Evolutionary conservation across 2,888 invertebrate genomes (phyloP), one percentile per base, ranked within the genome.

Genomic region (Clitarchus hookeri): DNA sequence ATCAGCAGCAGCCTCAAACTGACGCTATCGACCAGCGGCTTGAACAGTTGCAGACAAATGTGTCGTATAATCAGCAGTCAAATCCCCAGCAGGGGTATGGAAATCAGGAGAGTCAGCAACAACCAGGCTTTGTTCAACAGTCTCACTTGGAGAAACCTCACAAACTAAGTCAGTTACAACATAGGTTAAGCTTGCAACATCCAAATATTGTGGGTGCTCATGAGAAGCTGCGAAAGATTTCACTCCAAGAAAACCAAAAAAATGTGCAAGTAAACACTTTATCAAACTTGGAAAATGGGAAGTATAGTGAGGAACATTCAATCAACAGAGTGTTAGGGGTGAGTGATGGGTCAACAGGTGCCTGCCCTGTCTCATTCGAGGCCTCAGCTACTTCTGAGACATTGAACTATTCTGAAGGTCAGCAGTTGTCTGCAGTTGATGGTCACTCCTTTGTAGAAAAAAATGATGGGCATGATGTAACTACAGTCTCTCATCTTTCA

Each of bases 31-130:
- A 65, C 11, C 65, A 19, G 65, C 8, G 13, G 53, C 19, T 53
- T 19, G 19, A 12, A 19, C 53, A 19, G 23, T 6, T 65, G 65
- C 65, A 23, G 65, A 65, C 65, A 9, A 19, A 89, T 86, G 89
- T 89, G 83, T 89, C 89, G 85, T 89, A 88, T 84, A 88, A 88
- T 84, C 88, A 87, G 85, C 87, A 87, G 26, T 89, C 88, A 84
- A 89, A 88, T 53, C 89, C 87, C 82, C 88, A 88, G 27, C 88
- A 87, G 85, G 87, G 78, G 78, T 88, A 88, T 84, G 91, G 90
- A 87, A 90, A 91, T 87, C 90, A 90, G 36, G 91, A 90, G 86
- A 89, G 90, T 85, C 90, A 91, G 89, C 88, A 89, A 89, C 88
- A 89, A 65, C n/a, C n/a, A n/a, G 23, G 23, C n/a, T 12, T n/a